Base-by-base conservation (phyloP, 30 jellyfish, hydroid and myxozoan species). In the Phacellophora camtschatica region DNA sequence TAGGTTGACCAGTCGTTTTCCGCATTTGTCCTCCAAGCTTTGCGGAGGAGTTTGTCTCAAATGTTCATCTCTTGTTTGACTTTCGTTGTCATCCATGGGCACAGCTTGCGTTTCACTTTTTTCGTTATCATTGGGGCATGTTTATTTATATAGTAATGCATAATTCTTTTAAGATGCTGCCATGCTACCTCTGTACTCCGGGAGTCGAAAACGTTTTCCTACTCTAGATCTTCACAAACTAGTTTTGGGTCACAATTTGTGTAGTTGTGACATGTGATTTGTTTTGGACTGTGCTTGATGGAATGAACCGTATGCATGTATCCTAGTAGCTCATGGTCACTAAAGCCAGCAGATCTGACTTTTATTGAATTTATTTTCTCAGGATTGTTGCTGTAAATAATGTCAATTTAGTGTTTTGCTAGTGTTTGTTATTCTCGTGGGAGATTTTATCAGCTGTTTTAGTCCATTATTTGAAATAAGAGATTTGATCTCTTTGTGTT, bases 311-410 rank as follows among this genome's bases (percentile, higher is more conserved):
- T 71, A 43, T 45, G 57, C 76, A 71, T 51, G 75, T 76, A 71
- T 4, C 76, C 78, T 0, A 71, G 32, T 25, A 71, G 73, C 66
- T 71, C 73, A 71, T 71, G 85, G 27, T 71, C 85, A 48, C 85
- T 71, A 9, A 71, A 76, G 16, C 30, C 85, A 43, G 73, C 73
- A 50, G 73, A 76, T 25, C 45, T 71, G 75, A 71, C 73, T 42
- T 68, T 64, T 5, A 64, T 64, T 4, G 78, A 64, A 64, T 64
- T 19, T 64, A 64, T 64, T 64, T 63, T 27, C 41, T 63, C 77
- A 32, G 77, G 55, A 0, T 32, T 25, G 56, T 63, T 63, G 77
- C 3, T 1, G 77, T 63, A 24, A 63, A 24, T 63, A 63, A 63
- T 61, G 7, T 63, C 51, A 24, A 32, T 36, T n/a, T 32, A 63